Evolutionary conservation across 2,113 vertebrate species (phyloP), one percentile per base, ranked within the genome.

Genomic region (Ibidorhyncha struthersii): DNA sequence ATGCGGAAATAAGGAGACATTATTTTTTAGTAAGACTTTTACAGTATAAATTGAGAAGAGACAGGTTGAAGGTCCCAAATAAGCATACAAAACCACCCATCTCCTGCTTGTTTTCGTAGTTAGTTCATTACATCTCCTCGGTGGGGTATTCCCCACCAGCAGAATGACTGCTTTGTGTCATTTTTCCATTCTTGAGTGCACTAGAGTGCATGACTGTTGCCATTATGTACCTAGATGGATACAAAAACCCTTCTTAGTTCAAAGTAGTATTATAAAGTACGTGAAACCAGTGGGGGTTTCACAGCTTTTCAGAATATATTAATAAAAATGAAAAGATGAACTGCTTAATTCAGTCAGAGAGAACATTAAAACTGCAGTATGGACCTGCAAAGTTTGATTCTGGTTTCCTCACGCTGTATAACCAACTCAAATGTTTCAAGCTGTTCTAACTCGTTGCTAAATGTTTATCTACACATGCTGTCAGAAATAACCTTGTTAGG

Each of bases 401-500:
- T 89, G 78, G 94, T 91, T 95, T 95, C 97, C 96, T 91, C 89
- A 52, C 66, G 94, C 96, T 95, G 94, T 41, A 96, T n/a, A 97
- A 95, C 89, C 94, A 94, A 97, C 89, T 97, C 94, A 98, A 96
- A 96, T 73, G 97, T 94, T 92, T 97, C 95, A 95, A 97, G 93
- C 87, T 87, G 96, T 93, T 97, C 98, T 97, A 98, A 97, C 96
- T 96, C 40, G 97, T 97, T 97, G 98, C 98, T 98, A 98, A 97
- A 98, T 96, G 98, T 98, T 99, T 98, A 99, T 99, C 99, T 99
- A 99, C 98, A 99, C 99, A 99, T 99, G 99, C 99, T 99, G 98
- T 99, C 99, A 98, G 98, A 98, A 99, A 99, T 99, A 98, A 99
- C 99, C 99, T 99, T 99, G 98, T 98, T 98, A 99, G 97, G 98